phyloP scores from a whole-genome alignment of 2,797 vertebrate species.

The Clarias laeviceps region DNA sequence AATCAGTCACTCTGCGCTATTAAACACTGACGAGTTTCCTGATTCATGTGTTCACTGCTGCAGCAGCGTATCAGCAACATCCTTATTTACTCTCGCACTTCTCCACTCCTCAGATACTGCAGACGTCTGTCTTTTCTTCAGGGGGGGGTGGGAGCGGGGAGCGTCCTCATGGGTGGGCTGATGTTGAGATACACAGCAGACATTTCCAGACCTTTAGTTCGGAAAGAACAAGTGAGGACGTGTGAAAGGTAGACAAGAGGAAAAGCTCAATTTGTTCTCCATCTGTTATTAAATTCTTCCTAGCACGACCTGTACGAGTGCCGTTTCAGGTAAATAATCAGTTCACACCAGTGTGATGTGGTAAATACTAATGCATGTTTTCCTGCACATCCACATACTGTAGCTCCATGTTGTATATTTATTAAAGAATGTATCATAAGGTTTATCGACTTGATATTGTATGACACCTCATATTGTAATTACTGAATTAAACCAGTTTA shows the following conservation, averaged over 20 bases:
- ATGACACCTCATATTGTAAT: not conserved
- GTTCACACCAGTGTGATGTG: not conserved
- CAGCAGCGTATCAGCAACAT: constrained; percentile 1
- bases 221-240: not conserved
- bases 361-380: not conserved
- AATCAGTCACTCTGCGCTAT: constrained; percentile 50
- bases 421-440: not conserved
- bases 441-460: not conserved
- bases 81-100: constrained; percentile 46
- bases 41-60: constrained; percentile 20
- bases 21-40: constrained; percentile 36
- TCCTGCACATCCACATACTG: not conserved
- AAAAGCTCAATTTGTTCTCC: not conserved
- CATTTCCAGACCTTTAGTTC: constrained; percentile 4
- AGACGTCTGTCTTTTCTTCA: not conserved
- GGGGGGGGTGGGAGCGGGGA: no score
- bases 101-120: constrained; percentile 24
- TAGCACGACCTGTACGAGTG: no score
- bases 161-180: not conserved
- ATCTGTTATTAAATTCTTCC: not conserved
- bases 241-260: not conserved
- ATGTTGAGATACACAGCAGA: not conserved
- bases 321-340: not conserved
- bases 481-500: not conserved
- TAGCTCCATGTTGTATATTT: not conserved